phyloP scores from a whole-genome alignment of 2,888 invertebrate species.

The Mythimna pallens region DNA sequence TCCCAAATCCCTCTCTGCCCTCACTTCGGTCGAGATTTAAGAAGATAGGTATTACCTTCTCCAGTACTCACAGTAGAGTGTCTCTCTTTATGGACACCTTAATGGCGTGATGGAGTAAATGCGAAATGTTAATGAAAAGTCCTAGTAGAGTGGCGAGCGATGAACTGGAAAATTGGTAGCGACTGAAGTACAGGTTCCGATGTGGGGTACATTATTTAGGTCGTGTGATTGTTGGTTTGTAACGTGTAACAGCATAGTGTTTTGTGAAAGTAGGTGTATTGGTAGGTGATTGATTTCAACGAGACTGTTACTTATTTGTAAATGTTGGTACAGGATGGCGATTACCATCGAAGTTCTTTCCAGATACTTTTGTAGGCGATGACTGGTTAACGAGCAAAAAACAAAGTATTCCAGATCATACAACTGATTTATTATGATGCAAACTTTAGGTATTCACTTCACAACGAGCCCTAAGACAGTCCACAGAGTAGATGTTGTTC shows the following conservation, averaged over 20 bases:
- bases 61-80: conserved; percentile 70
- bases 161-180: conserved; percentile 65
- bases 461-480: no score
- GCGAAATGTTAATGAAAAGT: conserved; percentile 77
- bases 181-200: conserved; percentile 41
- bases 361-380: no score
- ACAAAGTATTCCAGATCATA: no score
- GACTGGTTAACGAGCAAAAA: no score
- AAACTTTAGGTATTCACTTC: no score
- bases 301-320: no score
- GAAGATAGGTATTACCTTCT: conserved; percentile 80
- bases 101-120: conserved; percentile 73
- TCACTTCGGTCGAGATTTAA: conserved; percentile 80
- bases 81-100: conserved; percentile 75
- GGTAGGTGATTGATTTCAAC: no score
- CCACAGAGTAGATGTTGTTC: no score
- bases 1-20: conserved; percentile 62
- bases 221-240: conserved; percentile 11
- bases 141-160: conserved; percentile 67
- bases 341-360: no score
- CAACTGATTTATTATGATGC: no score
- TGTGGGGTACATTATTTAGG: conserved; percentile 45
- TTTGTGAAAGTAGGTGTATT: neutral
- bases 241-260: neutral
- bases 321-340: no score